phyloP scores from a whole-genome alignment of 1,140 invertebrate species.

The Pantala flavescens region DNA sequence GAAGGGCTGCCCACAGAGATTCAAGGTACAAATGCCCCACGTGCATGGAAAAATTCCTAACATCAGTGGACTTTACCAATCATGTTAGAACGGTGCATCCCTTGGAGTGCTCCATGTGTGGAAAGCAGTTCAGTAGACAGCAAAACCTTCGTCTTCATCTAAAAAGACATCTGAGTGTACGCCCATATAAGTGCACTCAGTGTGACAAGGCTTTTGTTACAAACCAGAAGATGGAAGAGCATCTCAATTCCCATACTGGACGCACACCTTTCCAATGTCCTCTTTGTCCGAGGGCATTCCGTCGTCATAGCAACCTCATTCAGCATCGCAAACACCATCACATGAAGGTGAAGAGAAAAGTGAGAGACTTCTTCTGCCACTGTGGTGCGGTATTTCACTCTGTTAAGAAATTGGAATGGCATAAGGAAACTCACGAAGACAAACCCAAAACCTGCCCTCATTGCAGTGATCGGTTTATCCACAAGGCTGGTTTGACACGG shows the following conservation, averaged over 20 bases:
- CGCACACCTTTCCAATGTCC: conserved; percentile 69
- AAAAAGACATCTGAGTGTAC: conserved; percentile 65
- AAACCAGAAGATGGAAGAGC: conserved; percentile 63
- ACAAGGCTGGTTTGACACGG: conserved; percentile 65
- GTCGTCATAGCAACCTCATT: conserved; percentile 71
- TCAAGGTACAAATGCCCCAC: conserved; percentile 12
- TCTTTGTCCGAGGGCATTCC: conserved; percentile 71
- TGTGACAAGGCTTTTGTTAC: conserved; percentile 75
- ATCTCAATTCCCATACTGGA: conserved; percentile 70
- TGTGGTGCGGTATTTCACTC: conserved; percentile 74
- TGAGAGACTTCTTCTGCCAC: conserved; percentile 66
- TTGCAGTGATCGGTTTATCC: conserved; percentile 74
- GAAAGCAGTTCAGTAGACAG: conserved; percentile 61
- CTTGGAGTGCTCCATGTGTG: conserved; percentile 64
- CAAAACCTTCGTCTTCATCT: conserved; percentile 63
- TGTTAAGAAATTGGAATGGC: conserved; percentile 70
- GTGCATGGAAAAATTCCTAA: neutral
- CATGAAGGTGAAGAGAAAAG: conserved; percentile 50
- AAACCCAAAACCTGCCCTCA: conserved; percentile 72
- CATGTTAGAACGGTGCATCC: conserved; percentile 63
- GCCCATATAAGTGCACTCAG: conserved; percentile 59
- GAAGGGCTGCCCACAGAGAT: neutral
- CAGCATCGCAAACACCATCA: conserved; percentile 67
- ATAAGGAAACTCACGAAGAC: conserved; percentile 70
- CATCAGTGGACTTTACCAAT: conserved; percentile 19